Evolutionary conservation across 1,140 invertebrate genomes (phyloP), one percentile per base, ranked within the genome.

Genomic region (Trichogramma pretiosum): DNA sequence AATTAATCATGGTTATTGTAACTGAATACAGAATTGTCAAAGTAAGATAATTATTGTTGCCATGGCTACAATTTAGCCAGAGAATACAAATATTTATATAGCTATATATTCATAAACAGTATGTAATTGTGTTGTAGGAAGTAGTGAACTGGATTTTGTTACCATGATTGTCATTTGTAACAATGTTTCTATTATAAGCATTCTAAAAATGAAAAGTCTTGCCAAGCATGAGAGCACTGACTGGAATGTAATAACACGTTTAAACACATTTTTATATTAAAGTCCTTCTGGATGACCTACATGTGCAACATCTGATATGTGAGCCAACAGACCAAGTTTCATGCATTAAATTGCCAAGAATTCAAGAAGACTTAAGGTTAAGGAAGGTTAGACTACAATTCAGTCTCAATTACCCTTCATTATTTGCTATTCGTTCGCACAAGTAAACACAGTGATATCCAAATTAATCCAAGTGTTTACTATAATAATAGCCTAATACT

Each of bases 241-340:
- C 24, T 52, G 54, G 52, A 56, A 56, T 41, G 16, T 49, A 37
- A 55, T n/a, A n/a, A n/a, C n/a, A n/a, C n/a, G n/a, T n/a, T n/a
- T n/a, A n/a, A n/a, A n/a, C 32, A 35, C 37, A 36, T n/a, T n/a
- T n/a, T 51, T 22, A 37, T 48, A 47, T 22, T 53, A 45, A 52
- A 53, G 46, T 57, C 49, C 54, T 53, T 50, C 49, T 58, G 41
- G 47, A 54, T 57, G 54, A 56, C 55, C 52, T 48, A 58, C 46
- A 56, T 58, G 52, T 55, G 52, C 50, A 55, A 58, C 48, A 62
- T 56, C 44, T 51, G 58, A 62, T 63, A 64, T 47, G 42, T 55
- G 34, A 56, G 33, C 43, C 48, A 54, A 50, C 43, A 55, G 63
- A 64, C 53, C 46, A 50, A 58, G 52, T 61, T 64, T 66, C 64